A percentile compares a stretch with the other conserved stretches of the same genome.
Conservation (phyloP, 2,113 vertebrate species). For the Neodontobutis hainanensis region DNA sequence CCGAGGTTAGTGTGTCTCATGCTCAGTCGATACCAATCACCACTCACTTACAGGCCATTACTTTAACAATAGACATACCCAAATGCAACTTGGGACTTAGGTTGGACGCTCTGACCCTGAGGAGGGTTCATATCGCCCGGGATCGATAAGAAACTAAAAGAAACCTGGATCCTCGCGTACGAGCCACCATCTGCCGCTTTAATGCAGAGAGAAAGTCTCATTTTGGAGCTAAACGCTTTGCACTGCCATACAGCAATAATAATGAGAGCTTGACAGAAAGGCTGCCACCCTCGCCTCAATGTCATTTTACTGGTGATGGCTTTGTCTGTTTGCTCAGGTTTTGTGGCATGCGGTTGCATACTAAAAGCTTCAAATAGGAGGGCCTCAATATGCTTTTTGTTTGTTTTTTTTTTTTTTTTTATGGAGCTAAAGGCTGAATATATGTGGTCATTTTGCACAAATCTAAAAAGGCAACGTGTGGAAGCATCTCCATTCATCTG, state of each 20-base stretch:
- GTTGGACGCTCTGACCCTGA: constrained; percentile 12
- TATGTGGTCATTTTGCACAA: constrained; percentile 9
- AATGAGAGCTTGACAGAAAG: constrained; percentile 32
- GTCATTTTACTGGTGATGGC: constrained; percentile 34
- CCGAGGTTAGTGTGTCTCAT: constrained; percentile 20
- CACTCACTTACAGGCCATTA: constrained; percentile 52
- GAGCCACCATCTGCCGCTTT: constrained; percentile 31
- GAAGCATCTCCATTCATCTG: background rate
- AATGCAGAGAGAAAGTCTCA: constrained; percentile 33
- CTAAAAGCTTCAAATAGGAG: constrained; percentile 30
- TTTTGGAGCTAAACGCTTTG: constrained; percentile 49
- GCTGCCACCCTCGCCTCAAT: constrained; percentile 20
- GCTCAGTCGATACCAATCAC: constrained; percentile 56
- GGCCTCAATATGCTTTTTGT: constrained; percentile 5
- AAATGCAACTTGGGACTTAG: constrained; percentile 25
- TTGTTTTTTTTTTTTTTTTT: constrained; percentile 8
- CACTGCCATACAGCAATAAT: constrained; percentile 27
- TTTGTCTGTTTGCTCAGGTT: constrained; percentile 36
- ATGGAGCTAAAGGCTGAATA: constrained; percentile 5
- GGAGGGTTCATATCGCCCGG: constrained; percentile 39
- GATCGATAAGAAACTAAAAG: constrained; percentile 43
- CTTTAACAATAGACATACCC: constrained; percentile 48
- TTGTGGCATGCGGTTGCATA: constrained; percentile 32
- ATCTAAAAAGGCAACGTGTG: background rate
- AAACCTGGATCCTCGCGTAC: background rate